A percentile compares a stretch with the other conserved stretches of the same genome.
phyloP scores from a whole-genome alignment of 2,113 vertebrate genomes.

The Labeo rohita region DNA sequence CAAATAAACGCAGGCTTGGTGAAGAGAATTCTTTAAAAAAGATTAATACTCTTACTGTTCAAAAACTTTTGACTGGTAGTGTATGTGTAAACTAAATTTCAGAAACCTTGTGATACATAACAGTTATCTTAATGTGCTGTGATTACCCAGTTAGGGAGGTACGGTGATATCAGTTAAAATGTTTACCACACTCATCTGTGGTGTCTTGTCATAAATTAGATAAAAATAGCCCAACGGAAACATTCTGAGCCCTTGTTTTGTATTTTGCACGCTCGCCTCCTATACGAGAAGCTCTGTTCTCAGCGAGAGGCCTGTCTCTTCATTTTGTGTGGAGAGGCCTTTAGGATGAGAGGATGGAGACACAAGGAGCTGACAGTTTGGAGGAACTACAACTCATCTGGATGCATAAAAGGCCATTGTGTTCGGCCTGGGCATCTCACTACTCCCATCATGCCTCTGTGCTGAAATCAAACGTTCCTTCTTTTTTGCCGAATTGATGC shows the following conservation, averaged over 20 bases:
- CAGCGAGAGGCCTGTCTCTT: constrained; percentile 40
- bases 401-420: constrained; percentile 84
- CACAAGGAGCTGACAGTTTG: constrained; percentile 77
- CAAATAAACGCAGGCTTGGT: no score
- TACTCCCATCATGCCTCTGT: constrained; percentile 80
- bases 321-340: constrained; percentile 59
- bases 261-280: no score
- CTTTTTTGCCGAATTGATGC: neutral
- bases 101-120: no score
- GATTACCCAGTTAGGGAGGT: no score
- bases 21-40: no score
- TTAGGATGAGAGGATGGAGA: constrained; percentile 54
- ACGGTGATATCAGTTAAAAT: no score
- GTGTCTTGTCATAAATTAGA: neutral
- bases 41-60: no score
- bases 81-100: no score
- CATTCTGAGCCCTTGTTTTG: no score
- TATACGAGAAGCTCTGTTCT: neutral
- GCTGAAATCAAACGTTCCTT: constrained; percentile 81
- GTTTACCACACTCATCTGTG: no score
- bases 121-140: no score
- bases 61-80: no score
- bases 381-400: constrained; percentile 79
- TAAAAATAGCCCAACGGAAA: neutral
- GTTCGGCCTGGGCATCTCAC: constrained; percentile 76